phyloP scores from a whole-genome alignment of 2,113 vertebrate species.

The Lophotis ruficrista region DNA sequence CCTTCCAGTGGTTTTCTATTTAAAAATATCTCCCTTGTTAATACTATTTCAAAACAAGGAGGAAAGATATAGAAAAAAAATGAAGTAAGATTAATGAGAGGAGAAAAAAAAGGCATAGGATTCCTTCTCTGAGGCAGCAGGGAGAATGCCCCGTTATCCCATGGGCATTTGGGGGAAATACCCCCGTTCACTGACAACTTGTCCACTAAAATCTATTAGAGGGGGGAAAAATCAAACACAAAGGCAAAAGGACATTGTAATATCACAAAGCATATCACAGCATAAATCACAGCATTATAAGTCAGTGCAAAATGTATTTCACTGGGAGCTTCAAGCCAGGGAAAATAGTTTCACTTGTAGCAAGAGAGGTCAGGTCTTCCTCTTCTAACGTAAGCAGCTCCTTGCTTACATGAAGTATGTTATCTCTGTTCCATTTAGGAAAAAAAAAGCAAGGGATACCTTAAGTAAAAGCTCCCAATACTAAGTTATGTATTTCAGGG shows the following conservation, averaged over 20 bases:
- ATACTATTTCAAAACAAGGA: slow-evolving; percentile 53
- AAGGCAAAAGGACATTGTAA: slow-evolving; percentile 78
- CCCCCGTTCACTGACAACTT: slow-evolving; percentile 38
- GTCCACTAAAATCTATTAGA: slow-evolving; percentile 63
- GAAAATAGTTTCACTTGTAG: slow-evolving; percentile 27
- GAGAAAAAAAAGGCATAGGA: neutral
- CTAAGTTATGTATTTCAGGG: neutral
- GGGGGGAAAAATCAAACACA: slow-evolving; percentile 68
- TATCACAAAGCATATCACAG: slow-evolving; percentile 67
- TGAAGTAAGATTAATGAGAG: neutral
- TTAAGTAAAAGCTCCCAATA: neutral
- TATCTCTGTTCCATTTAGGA: neutral
- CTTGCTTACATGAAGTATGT: neutral
- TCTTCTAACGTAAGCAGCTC: slow-evolving; percentile 5
- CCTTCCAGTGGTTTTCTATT: slow-evolving; percentile 29
- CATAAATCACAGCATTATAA: slow-evolving; percentile 76
- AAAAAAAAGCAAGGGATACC: neutral
- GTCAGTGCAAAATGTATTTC: slow-evolving; percentile 48
- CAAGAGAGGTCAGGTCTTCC: slow-evolving; percentile 47
- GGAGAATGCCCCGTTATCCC: neutral
- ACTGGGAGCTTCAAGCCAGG: slow-evolving; percentile 17
- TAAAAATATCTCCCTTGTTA: slow-evolving; percentile 39
- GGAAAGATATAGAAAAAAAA: neutral
- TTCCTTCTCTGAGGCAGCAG: slow-evolving; percentile 8
- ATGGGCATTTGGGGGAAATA: neutral